phyloP scores from a whole-genome alignment of 2,797 vertebrate species.

The Lithobates sylvaticus region DNA sequence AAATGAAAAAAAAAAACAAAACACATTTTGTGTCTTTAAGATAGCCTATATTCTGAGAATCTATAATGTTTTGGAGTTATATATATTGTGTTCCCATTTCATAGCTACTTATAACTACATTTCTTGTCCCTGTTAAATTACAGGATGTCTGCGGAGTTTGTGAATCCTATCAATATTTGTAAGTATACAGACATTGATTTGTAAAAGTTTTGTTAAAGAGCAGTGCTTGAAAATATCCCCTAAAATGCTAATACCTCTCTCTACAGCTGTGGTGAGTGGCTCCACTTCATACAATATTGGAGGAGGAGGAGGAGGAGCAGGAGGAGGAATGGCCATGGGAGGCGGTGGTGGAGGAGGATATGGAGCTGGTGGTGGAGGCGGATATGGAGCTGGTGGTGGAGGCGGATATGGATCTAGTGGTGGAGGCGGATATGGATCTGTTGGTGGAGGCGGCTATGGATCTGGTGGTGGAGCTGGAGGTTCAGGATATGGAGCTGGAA shows the following conservation, averaged over 20 bases:
- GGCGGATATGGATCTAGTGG: conserved; percentile 23
- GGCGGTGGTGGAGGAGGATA: conserved; percentile 12
- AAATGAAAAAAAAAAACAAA: no score
- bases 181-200: conserved; percentile 60
- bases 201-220: background rate
- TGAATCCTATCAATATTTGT: conserved; percentile 69
- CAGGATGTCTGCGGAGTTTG: conserved; percentile 74
- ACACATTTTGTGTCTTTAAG: no score
- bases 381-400: conserved; percentile 25
- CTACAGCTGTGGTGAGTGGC: conserved; percentile 57
- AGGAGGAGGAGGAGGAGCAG: conserved; percentile 14
- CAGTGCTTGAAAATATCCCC: background rate
- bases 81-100: background rate
- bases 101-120: background rate
- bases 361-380: conserved; percentile 30
- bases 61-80: background rate
- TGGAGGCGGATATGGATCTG: conserved; percentile 25
- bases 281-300: conserved; percentile 36
- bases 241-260: conserved; percentile 1
- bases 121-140: conserved; percentile 19
- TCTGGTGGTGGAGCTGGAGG: conserved; percentile 18
- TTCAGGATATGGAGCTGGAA: background rate
- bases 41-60: no score
- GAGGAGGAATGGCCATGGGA: background rate
- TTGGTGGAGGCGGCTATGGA: conserved; percentile 21